phyloP scores from a whole-genome alignment of 2,888 invertebrate genomes.

The Dryadula phaetusa region DNA sequence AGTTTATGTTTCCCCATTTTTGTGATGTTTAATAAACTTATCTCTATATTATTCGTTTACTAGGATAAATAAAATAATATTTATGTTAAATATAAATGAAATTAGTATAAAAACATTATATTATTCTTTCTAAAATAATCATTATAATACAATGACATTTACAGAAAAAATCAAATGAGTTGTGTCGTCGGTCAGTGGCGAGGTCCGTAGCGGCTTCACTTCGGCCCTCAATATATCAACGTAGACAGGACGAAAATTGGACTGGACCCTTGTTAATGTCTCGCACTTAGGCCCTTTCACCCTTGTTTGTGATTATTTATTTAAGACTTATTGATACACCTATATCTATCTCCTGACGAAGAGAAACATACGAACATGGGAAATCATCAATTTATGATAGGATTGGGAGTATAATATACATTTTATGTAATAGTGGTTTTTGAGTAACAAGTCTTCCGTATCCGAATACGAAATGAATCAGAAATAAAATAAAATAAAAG shows the following conservation, averaged over 20 bases:
- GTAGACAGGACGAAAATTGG: constrained; percentile 83
- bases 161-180: constrained; percentile 70
- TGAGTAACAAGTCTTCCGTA: too few relatives aligned
- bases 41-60: too few relatives aligned
- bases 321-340: constrained; percentile 77
- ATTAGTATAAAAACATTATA: neutral
- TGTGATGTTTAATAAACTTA: too few relatives aligned
- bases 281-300: constrained; percentile 76
- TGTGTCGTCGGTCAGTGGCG: constrained; percentile 59
- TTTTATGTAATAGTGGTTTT: too few relatives aligned
- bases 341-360: constrained; percentile 42
- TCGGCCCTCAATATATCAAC: constrained; percentile 81
- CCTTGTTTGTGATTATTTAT: constrained; percentile 78
- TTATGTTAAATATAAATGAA: neutral
- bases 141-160: constrained; percentile 56
- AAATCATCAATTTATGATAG: constrained; percentile 26
- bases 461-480: too few relatives aligned
- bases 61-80: too few relatives aligned
- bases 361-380: constrained; percentile 49
- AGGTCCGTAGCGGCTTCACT: constrained; percentile 58
- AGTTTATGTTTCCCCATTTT: too few relatives aligned
- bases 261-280: constrained; percentile 83
- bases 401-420: too few relatives aligned
- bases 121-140: constrained; percentile 40
- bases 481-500: too few relatives aligned